A percentile compares a stretch with the other conserved stretches of the same genome.
Conservation (phyloP, 2,888 invertebrate genomes). For the Caenorhabditis sinica region DNA sequence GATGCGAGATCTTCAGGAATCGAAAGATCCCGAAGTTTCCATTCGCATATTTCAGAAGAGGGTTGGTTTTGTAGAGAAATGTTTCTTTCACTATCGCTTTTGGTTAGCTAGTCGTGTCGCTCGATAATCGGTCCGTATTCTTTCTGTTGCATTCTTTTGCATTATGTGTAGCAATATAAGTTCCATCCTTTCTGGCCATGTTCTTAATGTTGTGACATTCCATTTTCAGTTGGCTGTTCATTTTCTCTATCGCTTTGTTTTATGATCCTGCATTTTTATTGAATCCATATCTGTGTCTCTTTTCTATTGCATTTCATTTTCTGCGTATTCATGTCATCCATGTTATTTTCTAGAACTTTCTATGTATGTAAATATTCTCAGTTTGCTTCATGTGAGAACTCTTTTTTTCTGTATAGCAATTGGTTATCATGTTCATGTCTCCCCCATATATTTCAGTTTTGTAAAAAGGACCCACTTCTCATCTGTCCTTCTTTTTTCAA, state of each 20-base stretch:
- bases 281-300: background rate
- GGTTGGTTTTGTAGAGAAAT: slow-evolving; percentile 39
- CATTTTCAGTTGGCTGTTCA: background rate
- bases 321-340: background rate
- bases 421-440: background rate
- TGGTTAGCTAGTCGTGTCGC: slow-evolving; percentile 34
- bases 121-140: slow-evolving; percentile 7
- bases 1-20: background rate
- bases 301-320: background rate
- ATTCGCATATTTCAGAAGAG: slow-evolving; percentile 73
- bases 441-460: background rate
- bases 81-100: slow-evolving; percentile 41
- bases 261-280: slow-evolving; percentile 5
- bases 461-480: background rate
- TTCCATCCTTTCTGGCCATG: background rate
- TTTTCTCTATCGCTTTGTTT: slow-evolving; percentile 8
- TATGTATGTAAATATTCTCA: slow-evolving; percentile 8
- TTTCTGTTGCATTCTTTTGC: background rate
- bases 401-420: background rate
- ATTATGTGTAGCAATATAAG: slow-evolving; percentile 8
- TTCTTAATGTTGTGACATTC: slow-evolving; percentile 16
- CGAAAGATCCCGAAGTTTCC: slow-evolving; percentile 67
- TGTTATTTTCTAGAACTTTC: background rate
- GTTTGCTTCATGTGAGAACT: slow-evolving; percentile 23
- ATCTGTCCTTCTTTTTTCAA: background rate